Base-by-base conservation (phyloP, 2,113 vertebrate species). In the Varanus komodoensis region DNA sequence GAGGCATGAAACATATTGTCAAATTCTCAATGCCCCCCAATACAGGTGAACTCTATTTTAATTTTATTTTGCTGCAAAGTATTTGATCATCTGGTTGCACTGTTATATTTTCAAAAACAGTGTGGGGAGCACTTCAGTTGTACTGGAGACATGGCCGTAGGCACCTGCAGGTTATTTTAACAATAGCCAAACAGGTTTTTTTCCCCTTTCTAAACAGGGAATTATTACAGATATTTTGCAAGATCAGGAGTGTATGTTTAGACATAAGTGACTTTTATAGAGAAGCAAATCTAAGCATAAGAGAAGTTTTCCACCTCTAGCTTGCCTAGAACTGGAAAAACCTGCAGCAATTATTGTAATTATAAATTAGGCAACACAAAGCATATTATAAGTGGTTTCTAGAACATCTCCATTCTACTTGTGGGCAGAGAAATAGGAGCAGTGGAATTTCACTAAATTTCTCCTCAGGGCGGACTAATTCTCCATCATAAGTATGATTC, bases 1-100 rank as follows among this genome's bases (percentile, higher is more conserved):
- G 80, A 93, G 64, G 21, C 50, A 89, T 86, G 11, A 87, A 92
- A 87, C 86, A 71, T 90, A 92, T 91, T 95, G 92, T 95, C 25
- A 91, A 88, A 95, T 88, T 38, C 5, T 94, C 52, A 54, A 29
- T 91, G 91, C 38, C 0, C 6, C 17, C 25, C 79, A 93, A 82
- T 85, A 84, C 3, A 44, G 75, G 44, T 11, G 92, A 85, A 87
- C 81, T 79, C 0, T 57, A 1, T 78, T 82, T 74, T 87, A 77
- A n/a, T 88, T 94, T 92, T 87, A 82, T 92, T 91, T 89, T 38
- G 87, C 67, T 87, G 32, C 29, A 52, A 23, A 80, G 54, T 64
- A 14, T 64, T 92, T 90, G 64, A 79, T 89, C 61, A 85, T 79
- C 67, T 61, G 19, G 3, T 71, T 84, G 27, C 88, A 71, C 67